These are phyloP conservation scores for Chaetodon trifasciatus DNA, from an alignment of 2,797 vertebrate genomes.

Conservation along the genomic window DNA sequence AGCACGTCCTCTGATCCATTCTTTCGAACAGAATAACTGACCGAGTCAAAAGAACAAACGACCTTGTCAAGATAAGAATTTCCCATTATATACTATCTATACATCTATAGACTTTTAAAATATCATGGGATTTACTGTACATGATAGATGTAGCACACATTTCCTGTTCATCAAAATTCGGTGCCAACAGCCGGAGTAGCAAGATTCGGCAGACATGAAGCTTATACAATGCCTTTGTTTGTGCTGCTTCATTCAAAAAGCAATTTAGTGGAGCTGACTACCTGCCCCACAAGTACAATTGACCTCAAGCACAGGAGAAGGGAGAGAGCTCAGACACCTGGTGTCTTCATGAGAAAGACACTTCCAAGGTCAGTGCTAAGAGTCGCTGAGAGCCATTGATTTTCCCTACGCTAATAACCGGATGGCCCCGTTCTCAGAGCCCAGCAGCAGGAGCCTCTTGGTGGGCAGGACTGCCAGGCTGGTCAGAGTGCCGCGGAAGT, in stretches of 20 bases:
- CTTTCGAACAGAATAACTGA: conserved; percentile 64
- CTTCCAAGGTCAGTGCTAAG: conserved; percentile 43
- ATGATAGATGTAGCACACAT: conserved; percentile 57
- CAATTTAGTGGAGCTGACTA: conserved; percentile 45
- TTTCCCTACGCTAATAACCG: conserved; percentile 90
- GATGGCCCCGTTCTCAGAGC: conserved; percentile 95
- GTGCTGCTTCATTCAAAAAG: conserved; percentile 60
- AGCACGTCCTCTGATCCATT: conserved; percentile 79
- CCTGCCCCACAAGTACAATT: conserved; percentile 38
- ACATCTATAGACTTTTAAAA: conserved; percentile 55
- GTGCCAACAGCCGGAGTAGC: conserved; percentile 59
- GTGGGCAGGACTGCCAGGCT: conserved; percentile 95
- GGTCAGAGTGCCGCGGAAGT: conserved; percentile 97
- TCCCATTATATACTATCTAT: conserved; percentile 59
- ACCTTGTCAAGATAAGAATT: conserved; percentile 66
- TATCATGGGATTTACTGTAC: conserved; percentile 52
- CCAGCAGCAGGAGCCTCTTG: conserved; percentile 96
- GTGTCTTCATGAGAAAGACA: conserved; percentile 53
- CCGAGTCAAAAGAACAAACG: conserved; percentile 66
- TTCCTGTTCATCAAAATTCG: conserved; percentile 58
- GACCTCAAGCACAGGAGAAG: conserved; percentile 48
- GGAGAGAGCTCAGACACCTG: conserved; percentile 49
- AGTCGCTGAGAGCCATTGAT: conserved; percentile 22
- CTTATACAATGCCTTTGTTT: conserved; percentile 58
- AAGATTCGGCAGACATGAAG: conserved; percentile 55